Conservation (phyloP, 2,113 vertebrate species). For the Crypturellus undulatus region DNA sequence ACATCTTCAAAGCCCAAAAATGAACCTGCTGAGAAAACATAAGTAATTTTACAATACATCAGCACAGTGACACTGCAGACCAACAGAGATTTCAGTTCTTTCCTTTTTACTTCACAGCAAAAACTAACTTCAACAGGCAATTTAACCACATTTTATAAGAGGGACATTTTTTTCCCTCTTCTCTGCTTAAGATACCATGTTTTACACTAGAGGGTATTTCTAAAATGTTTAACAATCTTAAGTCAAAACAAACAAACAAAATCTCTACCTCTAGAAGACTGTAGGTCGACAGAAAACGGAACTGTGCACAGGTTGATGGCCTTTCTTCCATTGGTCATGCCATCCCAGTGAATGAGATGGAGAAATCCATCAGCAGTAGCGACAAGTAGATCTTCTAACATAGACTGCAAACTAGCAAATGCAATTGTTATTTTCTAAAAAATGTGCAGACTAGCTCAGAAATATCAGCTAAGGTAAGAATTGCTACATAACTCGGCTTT, state of each 20-base stretch:
- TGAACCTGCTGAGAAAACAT: constrained; percentile 83
- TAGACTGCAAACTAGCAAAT: constrained; percentile 88
- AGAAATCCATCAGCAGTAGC: constrained; percentile 94
- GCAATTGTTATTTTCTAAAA: neutral
- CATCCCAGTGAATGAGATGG: constrained; percentile 96
- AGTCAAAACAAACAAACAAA: neutral
- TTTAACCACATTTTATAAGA: neutral
- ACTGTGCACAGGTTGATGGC: constrained; percentile 92
- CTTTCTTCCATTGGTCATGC: constrained; percentile 92
- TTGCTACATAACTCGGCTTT: neutral
- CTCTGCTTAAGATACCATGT: neutral
- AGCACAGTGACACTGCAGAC: neutral
- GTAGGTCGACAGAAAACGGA: constrained; percentile 95
- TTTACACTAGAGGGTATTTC: neutral
- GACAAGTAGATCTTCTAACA: constrained; percentile 92
- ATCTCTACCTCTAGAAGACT: constrained; percentile 90
- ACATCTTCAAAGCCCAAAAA: constrained; percentile 90
- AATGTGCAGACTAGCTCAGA: neutral
- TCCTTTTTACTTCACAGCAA: neutral
- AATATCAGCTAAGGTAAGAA: neutral
- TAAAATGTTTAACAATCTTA: neutral
- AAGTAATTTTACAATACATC: neutral
- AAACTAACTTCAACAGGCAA: neutral
- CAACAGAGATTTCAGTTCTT: neutral
- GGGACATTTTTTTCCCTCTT: neutral